These are phyloP conservation scores for Osmoderma eremita DNA, from an alignment of 2,888 invertebrate genomes.

Conservation along the genomic window DNA sequence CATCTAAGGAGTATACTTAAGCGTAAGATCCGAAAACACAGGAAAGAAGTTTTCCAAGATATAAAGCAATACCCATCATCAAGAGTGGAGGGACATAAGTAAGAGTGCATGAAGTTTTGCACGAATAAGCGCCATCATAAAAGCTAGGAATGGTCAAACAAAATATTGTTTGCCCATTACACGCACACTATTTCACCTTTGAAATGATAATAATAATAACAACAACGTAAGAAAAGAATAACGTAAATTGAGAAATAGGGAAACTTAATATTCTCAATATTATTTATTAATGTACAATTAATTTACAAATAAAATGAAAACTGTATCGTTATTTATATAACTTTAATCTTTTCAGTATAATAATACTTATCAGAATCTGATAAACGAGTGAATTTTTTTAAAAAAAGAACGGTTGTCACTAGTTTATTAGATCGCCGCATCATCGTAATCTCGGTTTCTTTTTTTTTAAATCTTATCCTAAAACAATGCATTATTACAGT, in stretches of 20 bases:
- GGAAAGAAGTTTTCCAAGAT: no score
- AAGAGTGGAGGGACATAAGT: no score
- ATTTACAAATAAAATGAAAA: slow-evolving; percentile 65
- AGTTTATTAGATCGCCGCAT: slow-evolving; percentile 50
- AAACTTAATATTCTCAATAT: slow-evolving; percentile 39
- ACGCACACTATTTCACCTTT: no score
- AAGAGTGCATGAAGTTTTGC: no score
- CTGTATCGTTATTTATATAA: slow-evolving; percentile 61
- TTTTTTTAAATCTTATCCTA: slow-evolving; percentile 52
- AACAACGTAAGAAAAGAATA: no score
- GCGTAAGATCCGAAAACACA: no score
- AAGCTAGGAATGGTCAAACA: no score
- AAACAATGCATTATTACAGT: slow-evolving; percentile 48
- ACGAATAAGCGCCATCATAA: no score
- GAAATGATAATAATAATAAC: no score
- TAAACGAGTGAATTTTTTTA: slow-evolving; percentile 51
- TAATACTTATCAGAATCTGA: slow-evolving; percentile 60
- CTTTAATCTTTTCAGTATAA: slow-evolving; percentile 56
- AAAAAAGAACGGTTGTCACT: slow-evolving; percentile 44
- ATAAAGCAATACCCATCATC: no score
- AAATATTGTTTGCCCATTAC: no score
- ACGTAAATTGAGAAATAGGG: slow-evolving; percentile 29
- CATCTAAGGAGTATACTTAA: no score
- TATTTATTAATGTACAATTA: slow-evolving; percentile 62
- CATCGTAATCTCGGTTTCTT: slow-evolving; percentile 37